These are phyloP conservation scores for Coranthus polyacanthus DNA, from an alignment of 2,797 vertebrate genomes.

Conservation along the genomic window DNA sequence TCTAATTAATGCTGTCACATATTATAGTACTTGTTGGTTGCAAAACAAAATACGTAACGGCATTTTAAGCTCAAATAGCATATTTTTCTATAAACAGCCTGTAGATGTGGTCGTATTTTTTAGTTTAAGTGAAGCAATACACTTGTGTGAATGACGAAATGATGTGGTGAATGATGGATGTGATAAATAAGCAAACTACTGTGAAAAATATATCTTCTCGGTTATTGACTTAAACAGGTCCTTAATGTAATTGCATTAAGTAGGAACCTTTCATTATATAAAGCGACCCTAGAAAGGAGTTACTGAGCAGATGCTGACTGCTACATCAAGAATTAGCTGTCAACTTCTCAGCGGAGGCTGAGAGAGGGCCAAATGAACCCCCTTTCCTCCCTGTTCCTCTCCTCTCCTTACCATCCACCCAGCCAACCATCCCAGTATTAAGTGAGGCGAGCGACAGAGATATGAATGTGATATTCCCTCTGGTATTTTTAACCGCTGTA, in stretches of 20 bases:
- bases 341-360: constrained; percentile 65
- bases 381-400: constrained; percentile 60
- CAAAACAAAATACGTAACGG: constrained; percentile 8
- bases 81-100: neutral
- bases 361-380: constrained; percentile 69
- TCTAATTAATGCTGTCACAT: constrained; percentile 2
- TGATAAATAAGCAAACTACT: constrained; percentile 64
- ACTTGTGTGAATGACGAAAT: constrained; percentile 18
- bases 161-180: constrained; percentile 54
- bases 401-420: constrained; percentile 74
- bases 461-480: constrained; percentile 88
- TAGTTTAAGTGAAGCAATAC: too few species aligned
- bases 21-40: neutral
- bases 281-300: constrained; percentile 69
- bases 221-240: constrained; percentile 61
- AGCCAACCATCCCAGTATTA: constrained; percentile 80
- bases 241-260: constrained; percentile 73
- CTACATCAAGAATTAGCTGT: constrained; percentile 76
- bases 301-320: constrained; percentile 73
- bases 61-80: constrained; percentile 4
- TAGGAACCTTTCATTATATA: constrained; percentile 74
- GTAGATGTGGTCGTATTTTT: neutral
- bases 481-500: constrained; percentile 88
- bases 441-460: constrained; percentile 84
- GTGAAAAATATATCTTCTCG: constrained; percentile 57